phyloP scores from a whole-genome alignment of 2,797 vertebrate species.

The Poeciliopsis presidionis region DNA sequence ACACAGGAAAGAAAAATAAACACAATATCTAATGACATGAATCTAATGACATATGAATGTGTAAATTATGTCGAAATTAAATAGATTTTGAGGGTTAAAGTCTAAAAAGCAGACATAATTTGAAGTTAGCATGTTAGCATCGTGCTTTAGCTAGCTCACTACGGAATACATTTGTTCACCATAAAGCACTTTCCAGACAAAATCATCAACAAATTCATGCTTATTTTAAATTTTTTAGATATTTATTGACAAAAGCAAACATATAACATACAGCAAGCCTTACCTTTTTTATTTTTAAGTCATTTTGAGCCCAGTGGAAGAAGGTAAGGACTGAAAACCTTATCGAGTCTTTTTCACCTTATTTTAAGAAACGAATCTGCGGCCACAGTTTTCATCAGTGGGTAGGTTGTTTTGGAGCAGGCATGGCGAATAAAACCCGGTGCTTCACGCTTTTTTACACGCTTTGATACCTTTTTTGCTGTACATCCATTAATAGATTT shows the following conservation, averaged over 20 bases:
- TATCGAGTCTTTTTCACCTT: background rate
- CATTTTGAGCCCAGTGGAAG: slow-evolving; percentile 1
- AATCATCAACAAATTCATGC: background rate
- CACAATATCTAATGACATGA: background rate
- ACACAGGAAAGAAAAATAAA: too few species aligned
- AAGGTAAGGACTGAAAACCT: background rate
- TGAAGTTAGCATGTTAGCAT: background rate
- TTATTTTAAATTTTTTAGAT: background rate
- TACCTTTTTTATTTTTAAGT: background rate
- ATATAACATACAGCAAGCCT: slow-evolving; percentile 5
- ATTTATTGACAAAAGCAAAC: slow-evolving; percentile 9
- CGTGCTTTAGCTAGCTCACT: background rate
- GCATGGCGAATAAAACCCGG: slow-evolving; percentile 55
- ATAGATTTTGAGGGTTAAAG: background rate
- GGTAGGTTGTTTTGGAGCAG: slow-evolving; percentile 60
- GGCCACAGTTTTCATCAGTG: slow-evolving; percentile 54
- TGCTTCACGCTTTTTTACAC: slow-evolving; percentile 52
- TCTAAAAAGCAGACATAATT: background rate
- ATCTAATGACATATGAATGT: background rate
- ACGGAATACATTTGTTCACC: background rate
- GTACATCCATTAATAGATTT: slow-evolving; percentile 62
- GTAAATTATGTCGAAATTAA: background rate
- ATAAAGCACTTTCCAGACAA: background rate
- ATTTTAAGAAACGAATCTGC: slow-evolving; percentile 47
- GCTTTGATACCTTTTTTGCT: slow-evolving; percentile 9